These are phyloP conservation scores for Malacosoma neustria DNA, from an alignment of 2,888 invertebrate species.

Conservation along the genomic window DNA sequence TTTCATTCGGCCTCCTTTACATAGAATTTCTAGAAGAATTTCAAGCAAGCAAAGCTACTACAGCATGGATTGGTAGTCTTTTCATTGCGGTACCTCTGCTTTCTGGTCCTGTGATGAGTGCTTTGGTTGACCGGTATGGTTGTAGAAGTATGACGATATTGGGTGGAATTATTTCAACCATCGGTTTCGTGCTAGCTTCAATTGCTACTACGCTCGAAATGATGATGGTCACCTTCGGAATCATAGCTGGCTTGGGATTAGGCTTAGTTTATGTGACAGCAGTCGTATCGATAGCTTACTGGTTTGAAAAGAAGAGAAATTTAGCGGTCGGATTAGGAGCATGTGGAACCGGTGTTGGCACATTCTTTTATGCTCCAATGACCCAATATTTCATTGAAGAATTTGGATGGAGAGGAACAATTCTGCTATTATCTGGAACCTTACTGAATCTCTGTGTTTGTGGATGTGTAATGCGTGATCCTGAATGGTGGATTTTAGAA, in stretches of 20 bases:
- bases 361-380: conserved; percentile 90
- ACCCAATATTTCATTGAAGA: conserved; percentile 85
- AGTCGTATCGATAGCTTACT: conserved; percentile 93
- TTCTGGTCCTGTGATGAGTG: conserved; percentile 88
- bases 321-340: conserved; percentile 91
- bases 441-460: conserved; percentile 90
- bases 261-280: conserved; percentile 92
- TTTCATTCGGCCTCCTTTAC: conserved; percentile 93
- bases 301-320: conserved; percentile 92
- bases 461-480: conserved; percentile 90
- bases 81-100: conserved; percentile 92
- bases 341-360: conserved; percentile 92
- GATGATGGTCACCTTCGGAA: conserved; percentile 89
- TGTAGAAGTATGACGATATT: conserved; percentile 84
- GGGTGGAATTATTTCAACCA: conserved; percentile 81
- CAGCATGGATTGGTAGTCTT: conserved; percentile 92
- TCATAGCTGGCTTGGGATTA: conserved; percentile 88
- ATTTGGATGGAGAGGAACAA: conserved; percentile 91
- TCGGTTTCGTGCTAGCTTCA: conserved; percentile 86
- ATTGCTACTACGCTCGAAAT: conserved; percentile 82
- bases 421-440: conserved; percentile 86
- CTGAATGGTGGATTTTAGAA: conserved; percentile 85
- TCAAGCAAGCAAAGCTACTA: conserved; percentile 85
- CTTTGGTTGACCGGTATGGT: conserved; percentile 90
- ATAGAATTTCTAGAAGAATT: conserved; percentile 89